Percentiles rank a stretch among this genome's conserved stretches.
These are phyloP conservation scores for Hyaena hyaena DNA, from an alignment of 2,113 vertebrate species.

Conservation along the genomic window DNA sequence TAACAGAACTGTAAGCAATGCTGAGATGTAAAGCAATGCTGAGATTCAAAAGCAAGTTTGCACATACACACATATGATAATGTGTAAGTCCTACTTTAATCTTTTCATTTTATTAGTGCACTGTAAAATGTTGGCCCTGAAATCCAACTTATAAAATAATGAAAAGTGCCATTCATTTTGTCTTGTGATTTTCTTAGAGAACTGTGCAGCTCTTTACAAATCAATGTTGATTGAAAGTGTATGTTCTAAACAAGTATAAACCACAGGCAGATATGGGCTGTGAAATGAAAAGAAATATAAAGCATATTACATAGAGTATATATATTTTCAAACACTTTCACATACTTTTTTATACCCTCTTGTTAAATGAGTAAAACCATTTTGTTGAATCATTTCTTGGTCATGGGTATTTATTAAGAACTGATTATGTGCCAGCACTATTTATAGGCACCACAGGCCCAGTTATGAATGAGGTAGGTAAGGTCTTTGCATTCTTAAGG, in stretches of 20 bases:
- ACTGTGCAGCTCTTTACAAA: not conserved
- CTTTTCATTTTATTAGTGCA: not conserved
- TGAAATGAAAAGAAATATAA: not conserved
- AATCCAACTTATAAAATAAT: conserved; percentile 3
- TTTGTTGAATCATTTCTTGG: not conserved
- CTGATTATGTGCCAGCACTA: not conserved
- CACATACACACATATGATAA: not conserved
- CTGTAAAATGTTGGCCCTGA: not conserved
- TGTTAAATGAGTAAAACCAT: not conserved
- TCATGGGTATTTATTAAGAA: not conserved
- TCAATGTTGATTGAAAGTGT: not conserved
- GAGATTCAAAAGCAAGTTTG: conserved; percentile 14
- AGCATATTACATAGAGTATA: not conserved
- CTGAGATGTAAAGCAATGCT: not conserved
- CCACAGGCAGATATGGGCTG: not conserved
- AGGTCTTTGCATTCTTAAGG: not conserved
- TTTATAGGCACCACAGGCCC: not conserved
- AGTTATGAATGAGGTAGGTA: not conserved
- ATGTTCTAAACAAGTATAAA: not conserved
- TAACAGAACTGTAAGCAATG: conserved; percentile 42
- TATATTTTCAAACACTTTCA: not conserved
- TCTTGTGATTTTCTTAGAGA: not conserved
- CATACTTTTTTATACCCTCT: not conserved
- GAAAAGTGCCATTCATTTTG: not conserved
- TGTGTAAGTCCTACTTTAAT: conserved; percentile 7